Base-by-base conservation (phyloP, 2,888 invertebrate species). In the Lampropteryx suffumata region DNA sequence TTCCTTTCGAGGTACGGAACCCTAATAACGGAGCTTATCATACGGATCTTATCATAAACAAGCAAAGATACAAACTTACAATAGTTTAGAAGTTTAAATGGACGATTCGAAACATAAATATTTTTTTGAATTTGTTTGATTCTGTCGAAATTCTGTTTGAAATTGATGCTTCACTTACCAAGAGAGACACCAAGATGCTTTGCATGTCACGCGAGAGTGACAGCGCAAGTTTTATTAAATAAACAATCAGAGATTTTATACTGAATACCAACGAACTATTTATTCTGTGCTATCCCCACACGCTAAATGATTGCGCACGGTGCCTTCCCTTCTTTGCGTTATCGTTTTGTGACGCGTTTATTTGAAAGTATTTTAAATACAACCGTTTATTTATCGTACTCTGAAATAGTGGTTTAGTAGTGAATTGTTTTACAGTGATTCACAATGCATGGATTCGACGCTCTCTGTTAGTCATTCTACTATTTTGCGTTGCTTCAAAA, bases 221-320 rank as follows among this genome's bases (percentile, higher is more conserved):
- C 4, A 5, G 1, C 1, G 29, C 11, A 11, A 11, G 1, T 29
- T 29, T 29, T 29, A n/a, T 0, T 10, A 11, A 11, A 24, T 24
- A 5, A 24, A 6, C 24, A 5, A 6, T 24, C 24, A 7, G 12
- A 33, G 30, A n/a, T 37, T 14, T 26, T 46, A 14, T 47, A 40
- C 39, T 47, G 46, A 29, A 40, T 12, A 28, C 12, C 12, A 7
- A 13, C 14, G 10, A 65, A 69, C 13, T 42, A 29, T 40, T 34
- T 34, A 47, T 41, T 48, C 35, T 41, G 39, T 40, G 32, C 27
- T 17, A 34, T 40, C 39, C 47, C 71, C 65, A 73, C 72, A 64
- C 62, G 55, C 62, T 65, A 69, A 72, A 73, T 67, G 70, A 70
- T 70, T 67, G 67, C 67, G 64, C 69, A 70, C 65, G 65, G 72